Conservation (phyloP, 2,113 vertebrate species). For the Micromys minutus region DNA sequence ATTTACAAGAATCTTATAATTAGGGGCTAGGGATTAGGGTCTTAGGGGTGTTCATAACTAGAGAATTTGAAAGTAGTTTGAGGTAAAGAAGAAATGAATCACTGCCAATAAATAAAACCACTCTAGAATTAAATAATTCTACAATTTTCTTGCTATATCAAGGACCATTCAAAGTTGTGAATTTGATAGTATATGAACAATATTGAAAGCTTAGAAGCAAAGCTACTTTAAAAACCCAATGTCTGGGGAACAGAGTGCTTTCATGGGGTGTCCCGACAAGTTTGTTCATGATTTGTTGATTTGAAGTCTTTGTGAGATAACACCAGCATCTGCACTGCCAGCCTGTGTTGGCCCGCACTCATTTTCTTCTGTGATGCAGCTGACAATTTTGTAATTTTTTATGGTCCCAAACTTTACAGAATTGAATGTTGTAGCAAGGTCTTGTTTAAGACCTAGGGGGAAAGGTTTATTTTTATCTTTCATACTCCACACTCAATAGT, state of each 20-base stretch:
- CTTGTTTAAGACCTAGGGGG: neutral
- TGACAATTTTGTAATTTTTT: neutral
- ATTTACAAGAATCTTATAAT: neutral
- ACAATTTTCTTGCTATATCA: neutral
- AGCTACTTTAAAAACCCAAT: neutral
- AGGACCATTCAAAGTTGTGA: neutral
- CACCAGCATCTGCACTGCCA: neutral
- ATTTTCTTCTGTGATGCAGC: neutral
- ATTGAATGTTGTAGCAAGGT: neutral
- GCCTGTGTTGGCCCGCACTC: neutral
- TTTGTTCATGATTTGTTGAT: neutral
- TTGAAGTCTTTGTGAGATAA: constrained; percentile 12
- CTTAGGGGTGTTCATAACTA: neutral
- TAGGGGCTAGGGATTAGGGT: no score
- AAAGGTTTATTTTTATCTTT: neutral
- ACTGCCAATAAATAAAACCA: neutral
- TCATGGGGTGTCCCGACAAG: neutral
- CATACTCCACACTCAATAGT: neutral
- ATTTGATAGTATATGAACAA: neutral
- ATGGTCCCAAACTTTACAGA: neutral
- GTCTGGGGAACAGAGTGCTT: neutral
- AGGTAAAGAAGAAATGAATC: neutral
- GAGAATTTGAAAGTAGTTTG: neutral
- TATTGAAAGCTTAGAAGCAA: neutral
- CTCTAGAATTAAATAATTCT: neutral